These are phyloP conservation scores for human DNA, from an alignment of 2,113 vertebrate genomes.

Conservation along the genomic window DNA sequence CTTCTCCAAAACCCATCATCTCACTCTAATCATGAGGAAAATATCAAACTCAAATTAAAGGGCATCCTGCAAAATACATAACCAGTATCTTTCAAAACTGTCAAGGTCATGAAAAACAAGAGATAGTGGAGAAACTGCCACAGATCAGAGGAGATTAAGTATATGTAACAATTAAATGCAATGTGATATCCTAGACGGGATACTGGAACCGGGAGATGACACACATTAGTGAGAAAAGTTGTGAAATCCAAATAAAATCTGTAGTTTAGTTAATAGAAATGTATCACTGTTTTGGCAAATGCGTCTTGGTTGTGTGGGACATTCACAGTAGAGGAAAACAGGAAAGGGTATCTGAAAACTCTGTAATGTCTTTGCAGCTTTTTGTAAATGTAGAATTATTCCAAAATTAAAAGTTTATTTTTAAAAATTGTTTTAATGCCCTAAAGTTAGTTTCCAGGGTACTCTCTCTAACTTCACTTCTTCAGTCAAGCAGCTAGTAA, in stretches of 20 bases:
- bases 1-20: neutral
- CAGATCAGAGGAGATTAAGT: neutral
- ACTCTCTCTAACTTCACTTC: neutral
- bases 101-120: slow-evolving; percentile 5
- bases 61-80: neutral
- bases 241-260: slow-evolving; percentile 20
- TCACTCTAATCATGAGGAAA: slow-evolving; percentile 40
- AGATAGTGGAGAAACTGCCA: neutral
- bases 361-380: neutral
- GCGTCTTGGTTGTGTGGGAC: neutral
- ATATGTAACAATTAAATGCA: neutral
- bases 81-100: neutral
- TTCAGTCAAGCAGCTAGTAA: neutral
- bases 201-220: neutral
- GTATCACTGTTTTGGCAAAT: neutral
- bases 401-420: neutral
- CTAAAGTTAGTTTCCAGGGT: neutral
- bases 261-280: neutral
- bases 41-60: slow-evolving; percentile 37
- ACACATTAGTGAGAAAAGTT: neutral
- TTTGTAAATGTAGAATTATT: slow-evolving; percentile 26
- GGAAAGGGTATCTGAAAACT: neutral
- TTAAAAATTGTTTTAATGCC: neutral
- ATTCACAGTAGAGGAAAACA: neutral
- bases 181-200: neutral